Conservation (phyloP, 2,888 invertebrate genomes). For the Campoplex nolae region DNA sequence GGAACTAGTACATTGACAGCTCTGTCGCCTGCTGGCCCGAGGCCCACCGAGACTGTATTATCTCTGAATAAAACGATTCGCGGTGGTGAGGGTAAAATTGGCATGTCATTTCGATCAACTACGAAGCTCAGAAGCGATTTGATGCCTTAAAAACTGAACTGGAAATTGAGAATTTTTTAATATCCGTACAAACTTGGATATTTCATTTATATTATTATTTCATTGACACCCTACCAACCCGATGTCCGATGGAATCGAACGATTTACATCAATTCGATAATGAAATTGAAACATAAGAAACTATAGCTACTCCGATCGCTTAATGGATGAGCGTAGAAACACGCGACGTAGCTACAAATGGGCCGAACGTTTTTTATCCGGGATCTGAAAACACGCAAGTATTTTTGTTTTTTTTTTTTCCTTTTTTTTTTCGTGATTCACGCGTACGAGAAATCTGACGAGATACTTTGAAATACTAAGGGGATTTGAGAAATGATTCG, state of each 20-base stretch:
- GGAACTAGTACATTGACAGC: too few species aligned
- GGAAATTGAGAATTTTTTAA: too few species aligned
- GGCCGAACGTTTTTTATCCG: conserved; percentile 20
- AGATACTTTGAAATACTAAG: conserved; percentile 4
- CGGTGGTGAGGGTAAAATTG: too few species aligned
- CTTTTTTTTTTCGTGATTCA: conserved; percentile 8
- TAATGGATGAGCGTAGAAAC: conserved; percentile 7
- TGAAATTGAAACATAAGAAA: conserved; percentile 2
- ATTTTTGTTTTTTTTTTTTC: not conserved
- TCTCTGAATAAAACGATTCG: too few species aligned
- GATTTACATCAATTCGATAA: conserved; percentile 13
- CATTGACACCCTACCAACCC: not conserved
- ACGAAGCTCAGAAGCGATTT: too few species aligned
- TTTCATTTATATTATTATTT: not conserved
- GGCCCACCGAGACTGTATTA: too few species aligned
- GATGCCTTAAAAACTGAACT: too few species aligned
- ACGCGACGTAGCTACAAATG: conserved; percentile 39
- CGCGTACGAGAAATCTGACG: conserved; percentile 49
- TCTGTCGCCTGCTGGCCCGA: too few species aligned
- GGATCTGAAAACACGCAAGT: conserved; percentile 25
- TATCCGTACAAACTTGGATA: not conserved
- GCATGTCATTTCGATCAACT: too few species aligned
- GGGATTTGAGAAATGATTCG: conserved; percentile 37
- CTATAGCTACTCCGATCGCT: conserved; percentile 5
- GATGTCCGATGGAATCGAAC: not conserved